phyloP scores from a whole-genome alignment of 2,113 vertebrate species.

The Peromyscus maniculatus region DNA sequence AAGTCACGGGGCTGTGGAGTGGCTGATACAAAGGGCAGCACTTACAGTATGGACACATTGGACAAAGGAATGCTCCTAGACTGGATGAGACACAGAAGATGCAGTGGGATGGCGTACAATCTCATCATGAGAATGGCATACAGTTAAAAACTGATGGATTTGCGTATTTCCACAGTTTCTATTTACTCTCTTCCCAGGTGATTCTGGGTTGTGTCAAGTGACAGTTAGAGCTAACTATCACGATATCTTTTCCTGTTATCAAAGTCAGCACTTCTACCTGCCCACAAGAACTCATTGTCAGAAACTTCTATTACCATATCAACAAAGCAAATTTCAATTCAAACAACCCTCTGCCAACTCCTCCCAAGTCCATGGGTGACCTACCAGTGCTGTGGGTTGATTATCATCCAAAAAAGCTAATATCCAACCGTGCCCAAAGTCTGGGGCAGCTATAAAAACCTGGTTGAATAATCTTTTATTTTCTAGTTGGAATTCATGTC shows the following conservation, averaged over 20 bases:
- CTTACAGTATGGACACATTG: background rate
- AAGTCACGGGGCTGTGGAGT: background rate
- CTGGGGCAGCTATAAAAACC: background rate
- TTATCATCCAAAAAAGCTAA: slow-evolving; percentile 43
- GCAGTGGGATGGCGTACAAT: rapidly evolving
- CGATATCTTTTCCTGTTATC: background rate
- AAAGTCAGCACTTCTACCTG: background rate
- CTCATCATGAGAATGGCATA: background rate
- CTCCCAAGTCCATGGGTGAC: background rate
- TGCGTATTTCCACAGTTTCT: background rate
- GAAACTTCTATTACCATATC: background rate
- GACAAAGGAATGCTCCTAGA: background rate
- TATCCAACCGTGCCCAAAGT: background rate
- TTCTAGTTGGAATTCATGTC: slow-evolving; percentile 55
- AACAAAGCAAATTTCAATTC: slow-evolving; percentile 8
- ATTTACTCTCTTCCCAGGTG: background rate
- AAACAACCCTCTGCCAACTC: background rate
- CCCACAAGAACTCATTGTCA: background rate
- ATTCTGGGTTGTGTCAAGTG: background rate
- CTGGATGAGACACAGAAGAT: no score
- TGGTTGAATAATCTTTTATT: background rate
- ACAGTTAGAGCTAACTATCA: background rate
- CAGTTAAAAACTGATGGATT: background rate
- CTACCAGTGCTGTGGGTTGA: background rate
- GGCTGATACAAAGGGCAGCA: background rate